Evolutionary conservation across 2,113 vertebrate species (phyloP), one percentile per base, ranked within the genome.

Genomic region (Pollimyrus isidori): DNA sequence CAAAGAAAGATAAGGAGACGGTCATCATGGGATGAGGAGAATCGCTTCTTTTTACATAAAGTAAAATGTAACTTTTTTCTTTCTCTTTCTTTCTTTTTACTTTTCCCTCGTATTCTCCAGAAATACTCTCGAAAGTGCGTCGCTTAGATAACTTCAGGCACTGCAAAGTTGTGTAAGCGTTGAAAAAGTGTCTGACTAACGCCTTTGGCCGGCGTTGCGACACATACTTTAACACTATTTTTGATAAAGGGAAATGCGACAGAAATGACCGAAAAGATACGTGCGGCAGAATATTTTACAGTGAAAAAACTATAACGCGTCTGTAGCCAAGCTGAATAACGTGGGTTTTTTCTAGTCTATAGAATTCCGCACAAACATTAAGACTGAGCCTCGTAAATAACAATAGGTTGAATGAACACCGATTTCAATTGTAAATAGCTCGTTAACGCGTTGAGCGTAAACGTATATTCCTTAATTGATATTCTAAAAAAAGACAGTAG

Each of bases 1-100:
- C 76, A 56, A 87, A 87, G 65, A 87, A 45, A 82, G 86, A 90
- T 87, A 90, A 87, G 46, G 65, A 53, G 50, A 85, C 21, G 7
- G 35, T 73, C 30, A 42, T 73, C 30, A 42, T 80, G 15, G 4
- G 69, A 76, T 76, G 89, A 69, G 73, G 85, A 69, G n/a, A 49
- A 83, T 65, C 13, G 58, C 73, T 80, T 53, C 73, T 49, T 39
- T 65, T 76, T 87, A 89, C 87, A 87, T 86, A 45, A 87, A 50
- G 19, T 58, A 23, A 76, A 35, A 90, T 90, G 82, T 86, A 87
- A 87, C 87, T 69, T 49, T 35, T 52, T 76, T 90, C 62, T 11
- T 26, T 56, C 39, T 56, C 39, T 84, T 1, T n/a, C 4, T 15
- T 15, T 1, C 4, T 86, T 84, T 53, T 86, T 86, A 86, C 46